phyloP scores from a whole-genome alignment of 2,888 invertebrate genomes.

The Scrobipalpa costella region DNA sequence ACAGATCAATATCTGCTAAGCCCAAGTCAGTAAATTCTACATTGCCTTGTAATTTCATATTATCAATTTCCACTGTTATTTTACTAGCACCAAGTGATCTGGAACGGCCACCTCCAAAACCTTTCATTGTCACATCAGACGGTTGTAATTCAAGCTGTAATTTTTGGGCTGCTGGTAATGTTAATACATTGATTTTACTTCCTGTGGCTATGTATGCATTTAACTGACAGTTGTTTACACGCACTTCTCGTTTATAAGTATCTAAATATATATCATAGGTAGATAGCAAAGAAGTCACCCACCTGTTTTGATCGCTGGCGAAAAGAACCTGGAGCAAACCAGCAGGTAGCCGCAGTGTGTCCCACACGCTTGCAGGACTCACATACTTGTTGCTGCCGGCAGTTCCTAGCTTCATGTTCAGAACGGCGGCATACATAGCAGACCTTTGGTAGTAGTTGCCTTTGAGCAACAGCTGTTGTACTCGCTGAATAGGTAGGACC shows the following conservation, averaged over 20 bases:
- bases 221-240: constrained; percentile 20
- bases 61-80: constrained; percentile 23
- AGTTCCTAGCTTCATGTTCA: constrained; percentile 34
- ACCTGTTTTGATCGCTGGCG: constrained; percentile 27
- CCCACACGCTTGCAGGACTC: constrained; percentile 31
- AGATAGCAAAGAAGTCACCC: constrained; percentile 17
- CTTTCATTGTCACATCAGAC: constrained; percentile 28
- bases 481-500: background rate
- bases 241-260: constrained; percentile 26
- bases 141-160: constrained; percentile 24
- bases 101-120: constrained; percentile 29
- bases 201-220: constrained; percentile 32
- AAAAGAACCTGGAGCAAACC: constrained; percentile 25
- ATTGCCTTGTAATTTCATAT: background rate
- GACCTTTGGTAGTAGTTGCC: constrained; percentile 18
- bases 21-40: constrained; percentile 19
- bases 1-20: constrained; percentile 23
- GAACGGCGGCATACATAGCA: constrained; percentile 33
- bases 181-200: constrained; percentile 31
- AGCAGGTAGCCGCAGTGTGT: constrained; percentile 32
- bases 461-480: background rate
- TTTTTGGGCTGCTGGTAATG: background rate
- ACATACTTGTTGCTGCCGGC: constrained; percentile 28
- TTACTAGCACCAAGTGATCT: constrained; percentile 21
- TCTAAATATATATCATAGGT: constrained; percentile 13